Evolutionary conservation across 2,888 invertebrate species (phyloP).

Genomic region (Abrostola triplasia): DNA sequence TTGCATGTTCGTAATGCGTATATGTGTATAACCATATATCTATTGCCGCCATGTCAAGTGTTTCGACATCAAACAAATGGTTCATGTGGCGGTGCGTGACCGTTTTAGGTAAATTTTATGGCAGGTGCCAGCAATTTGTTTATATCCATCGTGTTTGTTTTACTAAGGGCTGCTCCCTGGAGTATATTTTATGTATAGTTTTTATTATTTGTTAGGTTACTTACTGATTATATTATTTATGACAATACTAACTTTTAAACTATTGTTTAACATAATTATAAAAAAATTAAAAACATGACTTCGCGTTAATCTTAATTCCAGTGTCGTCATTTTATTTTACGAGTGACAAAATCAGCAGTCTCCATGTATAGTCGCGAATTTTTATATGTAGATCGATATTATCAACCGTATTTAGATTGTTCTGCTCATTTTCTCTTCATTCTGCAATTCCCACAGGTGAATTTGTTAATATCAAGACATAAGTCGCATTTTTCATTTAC

Average conservation of each 20-base stretch:
- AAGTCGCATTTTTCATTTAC: neutral
- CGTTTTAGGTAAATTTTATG: slow-evolving; percentile 53
- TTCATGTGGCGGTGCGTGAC: slow-evolving; percentile 47
- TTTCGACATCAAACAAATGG: slow-evolving; percentile 45
- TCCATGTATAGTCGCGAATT: too few relatives aligned
- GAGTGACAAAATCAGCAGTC: too few relatives aligned
- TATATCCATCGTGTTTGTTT: slow-evolving; percentile 43
- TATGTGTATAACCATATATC: slow-evolving; percentile 14
- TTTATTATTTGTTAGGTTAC: neutral
- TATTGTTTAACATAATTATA: too few relatives aligned
- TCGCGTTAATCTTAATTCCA: too few relatives aligned
- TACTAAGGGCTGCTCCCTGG: slow-evolving; percentile 43
- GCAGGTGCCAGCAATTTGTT: slow-evolving; percentile 53
- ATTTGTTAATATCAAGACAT: neutral
- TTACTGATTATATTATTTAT: too few relatives aligned
- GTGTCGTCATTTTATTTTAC: too few relatives aligned
- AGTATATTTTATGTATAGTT: slow-evolving; percentile 17
- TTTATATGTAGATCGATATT: too few relatives aligned
- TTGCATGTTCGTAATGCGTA: slow-evolving; percentile 9
- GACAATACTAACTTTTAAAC: too few relatives aligned
- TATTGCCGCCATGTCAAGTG: slow-evolving; percentile 42
- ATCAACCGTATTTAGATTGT: too few relatives aligned
- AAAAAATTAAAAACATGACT: too few relatives aligned
- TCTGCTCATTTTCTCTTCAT: too few relatives aligned
- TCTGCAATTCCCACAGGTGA: too few relatives aligned